Conservation (phyloP, 2,888 invertebrate genomes). For the Eupelmus urozonus region DNA sequence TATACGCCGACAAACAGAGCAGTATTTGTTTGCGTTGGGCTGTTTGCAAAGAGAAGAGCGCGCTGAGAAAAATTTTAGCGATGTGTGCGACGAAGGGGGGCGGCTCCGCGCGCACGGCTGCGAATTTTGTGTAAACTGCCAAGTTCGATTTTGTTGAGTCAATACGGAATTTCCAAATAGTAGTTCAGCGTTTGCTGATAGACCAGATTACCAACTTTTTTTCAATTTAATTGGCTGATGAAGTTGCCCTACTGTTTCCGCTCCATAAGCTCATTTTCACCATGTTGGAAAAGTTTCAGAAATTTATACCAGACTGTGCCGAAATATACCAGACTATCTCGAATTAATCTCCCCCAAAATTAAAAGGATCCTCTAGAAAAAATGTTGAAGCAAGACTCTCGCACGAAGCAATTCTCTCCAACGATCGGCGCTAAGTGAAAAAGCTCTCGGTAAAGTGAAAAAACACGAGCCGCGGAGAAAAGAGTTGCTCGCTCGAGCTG, state of each 20-base stretch:
- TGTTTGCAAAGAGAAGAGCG: neutral
- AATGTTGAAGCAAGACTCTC: no score
- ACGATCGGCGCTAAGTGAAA: neutral
- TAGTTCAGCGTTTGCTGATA: no score
- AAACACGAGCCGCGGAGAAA: neutral
- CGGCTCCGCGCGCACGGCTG: neutral
- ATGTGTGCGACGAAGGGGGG: neutral
- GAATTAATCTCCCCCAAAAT: no score
- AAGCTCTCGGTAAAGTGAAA: neutral
- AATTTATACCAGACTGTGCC: no score
- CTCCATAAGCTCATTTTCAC: no score
- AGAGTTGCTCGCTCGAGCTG: neutral
- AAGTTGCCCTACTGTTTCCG: no score
- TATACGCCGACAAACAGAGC: neutral
- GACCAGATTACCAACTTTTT: no score
- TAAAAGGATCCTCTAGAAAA: no score
- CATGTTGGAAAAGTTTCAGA: no score
- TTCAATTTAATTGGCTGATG: no score
- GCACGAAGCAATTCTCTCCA: neutral
- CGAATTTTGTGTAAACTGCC: neutral
- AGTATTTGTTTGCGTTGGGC: conserved; percentile 2
- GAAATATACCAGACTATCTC: no score
- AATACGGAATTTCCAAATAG: no score
- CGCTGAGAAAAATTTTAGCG: neutral
- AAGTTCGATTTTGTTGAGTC: neutral